Evolutionary conservation across 2,888 invertebrate genomes (phyloP), one percentile per base, ranked within the genome.

Genomic region (Oscheius sp.): DNA sequence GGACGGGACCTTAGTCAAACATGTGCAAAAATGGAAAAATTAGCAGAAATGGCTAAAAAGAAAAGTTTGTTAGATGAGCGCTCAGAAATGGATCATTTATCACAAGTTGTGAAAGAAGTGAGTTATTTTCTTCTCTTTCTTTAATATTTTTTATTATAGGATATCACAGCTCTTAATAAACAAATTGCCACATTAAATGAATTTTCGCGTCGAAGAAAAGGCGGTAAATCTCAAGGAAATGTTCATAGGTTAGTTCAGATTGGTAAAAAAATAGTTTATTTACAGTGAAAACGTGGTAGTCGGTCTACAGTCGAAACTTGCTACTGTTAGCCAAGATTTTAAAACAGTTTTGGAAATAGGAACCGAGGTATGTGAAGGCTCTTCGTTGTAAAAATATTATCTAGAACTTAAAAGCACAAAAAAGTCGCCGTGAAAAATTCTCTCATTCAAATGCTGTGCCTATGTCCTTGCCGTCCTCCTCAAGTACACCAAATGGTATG

Each of bases 41-140:
- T 99, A 80, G 95, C 98, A 35, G 90, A 86, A 89, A 89, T 99
- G 92, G 97, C 98, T 2, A 97, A 96, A 91, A 93, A 94, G 88
- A 96, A 95, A 89, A 96, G 96, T 0, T 91, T 99, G 69, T 99
- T 98, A 91, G 96, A 98, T 90, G 98, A 99, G 89, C 92, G 95
- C 89, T 94, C 96, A 43, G 98, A 99, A 91, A 96, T 99, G 74
- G 96, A 99, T 89, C 96, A 98, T 89, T 90, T 99, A 73, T 98
- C 97, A 0, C 95, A 95, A 88, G 96, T 97, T 73, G 96, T 99
- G 74, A 97, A 97, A 90, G 95, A 95, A 79, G 81, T 79, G 16
- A 1, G 66, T 69, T 53, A 9, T 58, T 6, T n/a, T n/a, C n/a
- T n/a, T 23, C 12, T 12, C 29, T 56, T 16, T 16, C 56, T 6